Percentiles rank a stretch among this genome's conserved stretches.
Conservation (phyloP, 2,888 invertebrate genomes). For the Priapulus caudatus region DNA sequence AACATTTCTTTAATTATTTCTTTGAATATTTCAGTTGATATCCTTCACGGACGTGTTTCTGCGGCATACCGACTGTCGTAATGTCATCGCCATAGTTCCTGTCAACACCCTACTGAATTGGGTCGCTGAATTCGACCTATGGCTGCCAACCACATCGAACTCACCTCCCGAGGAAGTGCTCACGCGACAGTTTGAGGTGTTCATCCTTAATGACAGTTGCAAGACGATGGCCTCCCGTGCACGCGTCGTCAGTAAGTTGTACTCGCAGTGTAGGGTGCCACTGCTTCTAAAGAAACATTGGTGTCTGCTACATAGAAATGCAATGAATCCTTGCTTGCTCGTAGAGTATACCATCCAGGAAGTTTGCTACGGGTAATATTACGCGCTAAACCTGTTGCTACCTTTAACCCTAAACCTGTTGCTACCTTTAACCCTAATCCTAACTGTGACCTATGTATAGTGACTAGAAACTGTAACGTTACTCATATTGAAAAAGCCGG, state of each 20-base stretch:
- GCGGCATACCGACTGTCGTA: slow-evolving; percentile 71
- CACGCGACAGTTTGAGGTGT: slow-evolving; percentile 69
- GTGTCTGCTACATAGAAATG: too few species aligned
- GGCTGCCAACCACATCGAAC: slow-evolving; percentile 54
- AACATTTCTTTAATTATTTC: slow-evolving; percentile 4
- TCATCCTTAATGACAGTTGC: slow-evolving; percentile 81
- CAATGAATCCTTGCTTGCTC: too few species aligned
- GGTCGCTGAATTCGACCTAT: slow-evolving; percentile 93
- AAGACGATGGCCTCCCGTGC: slow-evolving; percentile 78
- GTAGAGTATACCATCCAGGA: too few species aligned
- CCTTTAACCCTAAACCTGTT: too few species aligned
- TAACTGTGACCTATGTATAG: too few species aligned
- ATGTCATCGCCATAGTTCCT: slow-evolving; percentile 90
- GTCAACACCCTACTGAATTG: slow-evolving; percentile 98
- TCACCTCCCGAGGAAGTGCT: slow-evolving; percentile 51
- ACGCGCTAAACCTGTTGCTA: too few species aligned
- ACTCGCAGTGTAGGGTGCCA: too few species aligned
- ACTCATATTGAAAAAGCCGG: too few species aligned
- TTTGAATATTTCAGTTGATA: slow-evolving; percentile 49
- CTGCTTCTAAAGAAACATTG: too few species aligned
- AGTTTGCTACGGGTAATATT: too few species aligned
- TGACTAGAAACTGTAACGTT: too few species aligned
- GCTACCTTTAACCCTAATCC: too few species aligned
- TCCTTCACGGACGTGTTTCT: slow-evolving; percentile 93
- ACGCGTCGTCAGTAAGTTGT: slow-evolving; percentile 49